phyloP scores from a whole-genome alignment of 1,140 invertebrate species.

The Tetragnatha versicolor region DNA sequence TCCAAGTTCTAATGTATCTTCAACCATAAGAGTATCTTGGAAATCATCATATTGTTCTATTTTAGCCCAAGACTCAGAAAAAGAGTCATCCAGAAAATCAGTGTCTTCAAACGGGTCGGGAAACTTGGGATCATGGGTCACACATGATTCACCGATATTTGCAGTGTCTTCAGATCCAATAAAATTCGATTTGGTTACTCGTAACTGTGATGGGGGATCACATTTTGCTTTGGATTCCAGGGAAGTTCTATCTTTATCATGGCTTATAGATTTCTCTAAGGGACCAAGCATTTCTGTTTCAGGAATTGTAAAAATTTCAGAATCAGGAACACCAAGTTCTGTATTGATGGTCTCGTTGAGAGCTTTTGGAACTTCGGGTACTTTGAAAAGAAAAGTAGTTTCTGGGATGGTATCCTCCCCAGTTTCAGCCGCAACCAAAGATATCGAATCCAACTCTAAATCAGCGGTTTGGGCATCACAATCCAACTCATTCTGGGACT shows the following conservation, averaged over 20 bases:
- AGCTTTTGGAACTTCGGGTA: neutral
- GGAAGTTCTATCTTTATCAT: no score
- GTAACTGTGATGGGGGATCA: neutral
- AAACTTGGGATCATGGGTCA: no score
- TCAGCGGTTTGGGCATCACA: constrained; percentile 15
- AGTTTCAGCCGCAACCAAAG: constrained; percentile 8
- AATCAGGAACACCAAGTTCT: neutral
- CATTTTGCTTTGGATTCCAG: neutral
- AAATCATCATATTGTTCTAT: neutral
- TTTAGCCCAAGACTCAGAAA: neutral
- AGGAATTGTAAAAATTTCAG: constrained; percentile 31
- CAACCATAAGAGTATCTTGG: constrained; percentile 8
- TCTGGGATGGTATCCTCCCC: neutral
- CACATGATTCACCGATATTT: no score
- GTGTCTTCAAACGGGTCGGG: no score
- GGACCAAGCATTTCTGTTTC: constrained; percentile 29
- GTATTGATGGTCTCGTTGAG: neutral
- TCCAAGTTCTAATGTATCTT: neutral
- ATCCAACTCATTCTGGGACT: neutral
- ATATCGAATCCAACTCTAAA: neutral
- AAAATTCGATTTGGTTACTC: no score
- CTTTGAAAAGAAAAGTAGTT: neutral
- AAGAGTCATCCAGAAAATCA: neutral
- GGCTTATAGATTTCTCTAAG: no score
- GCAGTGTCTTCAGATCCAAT: neutral